Evolutionary conservation across 2,888 invertebrate species (phyloP), one percentile per base, ranked within the genome.

Genomic region (Eupithecia tripunctaria): DNA sequence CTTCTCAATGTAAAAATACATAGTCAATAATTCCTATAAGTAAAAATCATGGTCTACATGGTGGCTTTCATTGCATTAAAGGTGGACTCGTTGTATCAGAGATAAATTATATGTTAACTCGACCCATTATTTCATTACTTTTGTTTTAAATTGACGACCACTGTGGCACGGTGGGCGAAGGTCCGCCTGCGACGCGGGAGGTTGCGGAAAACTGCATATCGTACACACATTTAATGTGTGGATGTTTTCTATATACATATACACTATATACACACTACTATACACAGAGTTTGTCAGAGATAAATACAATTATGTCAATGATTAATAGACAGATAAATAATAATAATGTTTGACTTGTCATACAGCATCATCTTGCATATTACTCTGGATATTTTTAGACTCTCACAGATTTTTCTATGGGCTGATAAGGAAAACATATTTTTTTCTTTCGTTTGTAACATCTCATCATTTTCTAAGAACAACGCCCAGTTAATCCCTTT

Each of bases 401-500:
- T 3, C 5, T 15, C 41, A 6, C 15, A 7, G 7, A 43, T 21
- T 3, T 51, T 51, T 21, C 51, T 51, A 43, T 15, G n/a, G 43
- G 43, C 18, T 6, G n/a, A n/a, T 47, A 47, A 47, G n/a, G n/a
- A 47, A 47, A 47, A 51, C 2, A 21, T 10, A 2, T 21, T 51
- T 3, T n/a, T 51, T 51, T 51, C 10, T 21, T 21, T 51, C 7
- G 0, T 51, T 21, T 51, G 3, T 51, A 51, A 21, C 21, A 12
- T 51, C n/a, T 51, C 51, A 21, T 51, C 0, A 47, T 51, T 51
- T 51, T 51, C 10, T 51, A 25, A 56, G 56, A 25, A 72, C n/a
- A 70, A 10, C 65, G 65, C 43, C 67, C 67, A 73, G 62, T 62
- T 62, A 71, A 74, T 67, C 38, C 32, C 71, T 70, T 43, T n/a